Evolutionary conservation across 2,797 vertebrate species (phyloP), one percentile per base, ranked within the genome.

Genomic region (Chelon labrosus): DNA sequence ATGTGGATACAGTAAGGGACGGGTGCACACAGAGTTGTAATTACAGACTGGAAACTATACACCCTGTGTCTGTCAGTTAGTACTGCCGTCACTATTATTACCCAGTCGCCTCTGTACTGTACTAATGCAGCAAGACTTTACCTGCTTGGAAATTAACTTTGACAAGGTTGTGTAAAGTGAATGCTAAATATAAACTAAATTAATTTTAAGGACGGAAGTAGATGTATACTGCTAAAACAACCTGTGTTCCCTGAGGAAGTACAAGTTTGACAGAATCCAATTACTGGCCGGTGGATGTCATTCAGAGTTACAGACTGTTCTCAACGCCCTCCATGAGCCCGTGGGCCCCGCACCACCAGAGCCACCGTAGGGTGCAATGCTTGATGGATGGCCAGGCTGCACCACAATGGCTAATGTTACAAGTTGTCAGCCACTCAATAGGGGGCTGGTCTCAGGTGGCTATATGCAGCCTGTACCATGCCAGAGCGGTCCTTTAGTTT

Each of bases 371-470:
- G 85, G 75, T 81, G 82, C 31, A 4, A 68, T 63, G 41, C 65
- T 47, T 90, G 92, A 93, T 88, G 82, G 86, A 93, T 90, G 84
- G 83, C 72, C 73, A 62, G 77, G 84, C 85, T 84, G 62, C 77
- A 82, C 20, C 83, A 87, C 77, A 74, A 86, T 77, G 76, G 82
- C 86, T 89, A 88, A 88, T 89, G 91, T 91, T 90, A 88, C 75
- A 83, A 91, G 89, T 84, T 90, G 91, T 92, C 90, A 91, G 88
- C 78, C 75, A 67, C 80, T 91, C 82, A 84, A 85, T 76, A 76
- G 84, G 84, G 79, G 78, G 83, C 73, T 7, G 71, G 86, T 90
- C 89, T 91, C 90, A 84, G 86, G 89, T 84, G 89, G 82, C 87
- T 77, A 39, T 52, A 69, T 75, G 74, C 72, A 61, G 86, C 61